A percentile compares a stretch with the other conserved stretches of the same genome.
Evolutionary conservation across 2,888 invertebrate genomes (phyloP).

Genomic region (Epinotia bilunana): DNA sequence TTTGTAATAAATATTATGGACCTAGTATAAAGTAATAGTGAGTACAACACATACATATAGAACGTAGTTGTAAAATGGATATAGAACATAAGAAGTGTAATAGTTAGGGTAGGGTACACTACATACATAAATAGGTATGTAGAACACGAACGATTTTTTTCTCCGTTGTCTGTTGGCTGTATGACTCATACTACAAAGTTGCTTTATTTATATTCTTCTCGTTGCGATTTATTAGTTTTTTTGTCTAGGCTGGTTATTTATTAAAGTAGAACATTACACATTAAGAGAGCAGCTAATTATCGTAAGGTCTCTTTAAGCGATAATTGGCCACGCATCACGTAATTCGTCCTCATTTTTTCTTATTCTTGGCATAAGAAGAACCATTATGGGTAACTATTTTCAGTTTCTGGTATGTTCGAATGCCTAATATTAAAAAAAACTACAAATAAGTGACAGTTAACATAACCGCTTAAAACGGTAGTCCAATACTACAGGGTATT

Average conservation of each 20-base stretch:
- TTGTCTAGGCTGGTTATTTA: conserved; percentile 15
- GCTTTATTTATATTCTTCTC: not conserved
- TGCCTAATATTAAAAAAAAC: too few relatives aligned
- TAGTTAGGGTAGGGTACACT: too few relatives aligned
- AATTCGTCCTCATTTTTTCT: conserved; percentile 1
- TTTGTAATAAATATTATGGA: too few relatives aligned
- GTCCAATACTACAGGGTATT: too few relatives aligned
- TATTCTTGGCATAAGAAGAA: not conserved
- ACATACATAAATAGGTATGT: not conserved
- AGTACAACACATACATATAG: too few relatives aligned
- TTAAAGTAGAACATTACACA: not conserved
- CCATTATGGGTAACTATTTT: not conserved
- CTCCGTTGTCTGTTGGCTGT: not conserved
- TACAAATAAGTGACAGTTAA: too few relatives aligned
- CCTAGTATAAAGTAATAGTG: too few relatives aligned
- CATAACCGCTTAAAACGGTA: too few relatives aligned
- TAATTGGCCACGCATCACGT: conserved; percentile 19
- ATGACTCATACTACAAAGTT: not conserved
- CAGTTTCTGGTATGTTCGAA: not conserved
- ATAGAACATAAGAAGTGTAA: too few relatives aligned
- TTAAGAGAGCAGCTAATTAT: conserved; percentile 21
- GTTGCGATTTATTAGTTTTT: conserved; percentile 22
- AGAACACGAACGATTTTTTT: not conserved
- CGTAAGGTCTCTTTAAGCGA: conserved; percentile 7
- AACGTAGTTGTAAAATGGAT: too few relatives aligned